Conservation (phyloP, 2,797 vertebrate genomes). For the Yasuhikotakia modesta region DNA sequence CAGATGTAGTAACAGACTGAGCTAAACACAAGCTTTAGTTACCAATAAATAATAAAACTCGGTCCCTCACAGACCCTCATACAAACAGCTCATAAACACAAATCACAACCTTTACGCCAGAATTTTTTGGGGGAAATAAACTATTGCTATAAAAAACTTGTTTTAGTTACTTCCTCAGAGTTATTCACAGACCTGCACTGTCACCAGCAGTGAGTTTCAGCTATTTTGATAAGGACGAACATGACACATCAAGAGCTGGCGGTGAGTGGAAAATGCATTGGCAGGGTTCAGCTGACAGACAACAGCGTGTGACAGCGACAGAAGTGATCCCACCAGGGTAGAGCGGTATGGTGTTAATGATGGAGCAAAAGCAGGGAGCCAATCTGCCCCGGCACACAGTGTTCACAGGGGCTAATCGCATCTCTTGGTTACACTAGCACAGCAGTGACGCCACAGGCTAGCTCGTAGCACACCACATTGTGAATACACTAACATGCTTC, state of each 20-base stretch:
- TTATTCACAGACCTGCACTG: conserved; percentile 3
- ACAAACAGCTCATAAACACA: not conserved
- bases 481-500: conserved; percentile 75
- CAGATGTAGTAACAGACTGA: not conserved
- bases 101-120: not conserved
- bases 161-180: not conserved
- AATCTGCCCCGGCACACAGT: conserved; percentile 77
- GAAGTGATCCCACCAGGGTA: conserved; percentile 56
- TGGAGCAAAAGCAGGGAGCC: conserved; percentile 77
- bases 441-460: conserved; percentile 83
- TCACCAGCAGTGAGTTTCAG: conserved; percentile 34
- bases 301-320: conserved; percentile 51
- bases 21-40: too few relatives aligned
- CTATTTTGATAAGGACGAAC: conserved; percentile 29
- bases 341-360: conserved; percentile 50
- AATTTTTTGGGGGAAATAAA: not conserved
- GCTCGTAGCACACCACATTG: conserved; percentile 65
- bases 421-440: conserved; percentile 84
- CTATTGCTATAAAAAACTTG: not conserved
- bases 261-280: conserved; percentile 42
- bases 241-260: conserved; percentile 43
- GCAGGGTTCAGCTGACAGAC: conserved; percentile 49
- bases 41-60: not conserved
- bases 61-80: not conserved
- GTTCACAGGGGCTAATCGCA: conserved; percentile 70